Base-by-base conservation (phyloP, 2,113 vertebrate genomes). In the Dolichallabes microphthalmus region DNA sequence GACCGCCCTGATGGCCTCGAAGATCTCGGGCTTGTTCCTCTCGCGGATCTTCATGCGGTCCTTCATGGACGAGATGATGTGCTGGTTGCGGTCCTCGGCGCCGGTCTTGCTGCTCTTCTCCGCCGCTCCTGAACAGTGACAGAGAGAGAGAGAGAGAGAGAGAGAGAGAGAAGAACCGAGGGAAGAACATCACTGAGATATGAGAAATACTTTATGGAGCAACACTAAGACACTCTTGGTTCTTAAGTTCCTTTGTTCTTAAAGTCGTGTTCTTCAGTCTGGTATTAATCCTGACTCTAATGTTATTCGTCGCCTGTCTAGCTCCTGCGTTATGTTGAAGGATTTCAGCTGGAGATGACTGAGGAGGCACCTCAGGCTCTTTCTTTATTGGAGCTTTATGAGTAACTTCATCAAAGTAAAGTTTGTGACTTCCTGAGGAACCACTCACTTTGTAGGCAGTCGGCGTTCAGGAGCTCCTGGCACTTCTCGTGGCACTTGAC, bases 401-500 rank as follows among this genome's bases (percentile, higher is more conserved):
- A 45, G 45, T 45, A 45, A 45, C 45, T 45, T 45, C 45, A 45
- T 45, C 45, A 8, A 8, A 45, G 45, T 45, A 8, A 45, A 45
- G 45, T 45, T 45, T 45, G 45, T 45, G 45, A 45, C 45, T 45
- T 45, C 45, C 45, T 45, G 45, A 45, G 7, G 8, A 45, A 45
- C 45, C 45, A 45, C 98, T 98, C 92, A 99, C 98, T 96, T 89
- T 99, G 98, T 76, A 99, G 92, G 89, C 98, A 99, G 94, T 99
- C 98, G 0, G 98, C 98, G 0, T 99, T 99, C 88, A 99, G 96
- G 91, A 99, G 92, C 87, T 99, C 98, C 90, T 98, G 98, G 94
- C 98, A 99, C 93, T 99, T 99, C 92, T 99, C 98, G 0, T 99
- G 98, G 88, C 98, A 99, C 91, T 99, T 99, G 93, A 99, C 97